Conservation (phyloP, 2,888 invertebrate genomes). For the Apodemia duryi region DNA sequence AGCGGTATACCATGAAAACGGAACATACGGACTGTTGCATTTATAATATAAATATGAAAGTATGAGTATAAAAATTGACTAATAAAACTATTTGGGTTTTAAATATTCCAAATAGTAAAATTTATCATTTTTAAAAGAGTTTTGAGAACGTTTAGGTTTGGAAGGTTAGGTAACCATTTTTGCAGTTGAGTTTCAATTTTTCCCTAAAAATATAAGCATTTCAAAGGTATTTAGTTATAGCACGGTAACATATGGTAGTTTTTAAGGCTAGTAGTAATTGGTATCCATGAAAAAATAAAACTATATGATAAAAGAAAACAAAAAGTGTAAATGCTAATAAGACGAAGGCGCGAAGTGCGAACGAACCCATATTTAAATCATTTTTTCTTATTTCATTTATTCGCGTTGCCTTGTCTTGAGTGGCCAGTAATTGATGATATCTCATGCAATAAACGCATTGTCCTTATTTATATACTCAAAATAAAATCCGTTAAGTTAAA, state of each 20-base stretch:
- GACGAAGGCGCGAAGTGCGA: conserved; percentile 42
- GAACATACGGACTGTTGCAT: too few species aligned
- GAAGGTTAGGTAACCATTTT: too few species aligned
- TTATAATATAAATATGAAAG: too few species aligned
- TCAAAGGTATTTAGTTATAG: not conserved
- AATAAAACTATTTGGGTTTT: too few species aligned
- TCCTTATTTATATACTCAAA: conserved; percentile 4
- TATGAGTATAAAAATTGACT: too few species aligned
- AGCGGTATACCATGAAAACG: too few species aligned
- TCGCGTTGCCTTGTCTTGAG: conserved; percentile 48
- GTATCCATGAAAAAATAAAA: not conserved
- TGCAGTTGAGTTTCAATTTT: too few species aligned
- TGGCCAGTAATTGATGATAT: conserved; percentile 65
- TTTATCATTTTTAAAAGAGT: too few species aligned
- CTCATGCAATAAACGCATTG: conserved; percentile 9
- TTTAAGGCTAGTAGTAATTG: not conserved
- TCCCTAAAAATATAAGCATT: too few species aligned
- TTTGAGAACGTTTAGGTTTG: too few species aligned
- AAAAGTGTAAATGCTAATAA: not conserved
- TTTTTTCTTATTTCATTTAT: conserved; percentile 46
- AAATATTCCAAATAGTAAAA: too few species aligned
- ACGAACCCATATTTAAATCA: conserved; percentile 37
- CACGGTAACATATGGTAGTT: not conserved
- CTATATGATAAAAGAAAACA: not conserved
- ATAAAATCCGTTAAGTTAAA: conserved; percentile 7